Evolutionary conservation across 2,113 vertebrate species (phyloP).

Genomic region (Hoplias malabaricus): DNA sequence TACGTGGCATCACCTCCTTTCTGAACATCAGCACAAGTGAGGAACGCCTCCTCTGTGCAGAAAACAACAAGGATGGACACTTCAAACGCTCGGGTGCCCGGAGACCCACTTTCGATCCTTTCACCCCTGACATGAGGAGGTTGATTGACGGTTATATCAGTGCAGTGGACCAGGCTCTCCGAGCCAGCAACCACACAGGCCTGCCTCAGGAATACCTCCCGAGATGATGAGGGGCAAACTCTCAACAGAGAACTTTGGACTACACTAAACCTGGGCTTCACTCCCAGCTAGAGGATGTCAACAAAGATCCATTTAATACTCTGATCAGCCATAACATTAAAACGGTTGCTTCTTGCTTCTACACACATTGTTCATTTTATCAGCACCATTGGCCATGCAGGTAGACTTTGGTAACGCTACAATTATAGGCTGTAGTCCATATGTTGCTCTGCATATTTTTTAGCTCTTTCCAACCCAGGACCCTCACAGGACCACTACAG

Average conservation of each 20-base stretch:
- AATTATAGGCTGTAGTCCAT: too few species aligned
- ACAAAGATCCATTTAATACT: background rate
- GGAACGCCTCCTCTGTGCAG: slow-evolving; percentile 82
- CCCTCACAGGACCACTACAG: too few species aligned
- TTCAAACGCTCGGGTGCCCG: slow-evolving; percentile 77
- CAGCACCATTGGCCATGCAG: too few species aligned
- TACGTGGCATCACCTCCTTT: slow-evolving; percentile 79
- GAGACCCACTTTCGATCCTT: slow-evolving; percentile 77
- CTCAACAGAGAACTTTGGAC: background rate
- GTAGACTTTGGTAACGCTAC: too few species aligned
- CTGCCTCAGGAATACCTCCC: slow-evolving; percentile 83
- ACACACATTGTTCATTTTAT: too few species aligned
- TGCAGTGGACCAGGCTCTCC: slow-evolving; percentile 81
- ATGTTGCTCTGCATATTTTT: too few species aligned
- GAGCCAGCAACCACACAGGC: slow-evolving; percentile 76
- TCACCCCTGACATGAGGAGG: slow-evolving; percentile 82
- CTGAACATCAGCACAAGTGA: slow-evolving; percentile 76
- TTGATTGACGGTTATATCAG: slow-evolving; percentile 81
- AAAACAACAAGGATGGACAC: slow-evolving; percentile 85
- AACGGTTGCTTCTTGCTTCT: too few species aligned
- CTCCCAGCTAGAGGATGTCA: background rate
- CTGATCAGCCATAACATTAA: too few species aligned
- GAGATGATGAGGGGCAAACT: slow-evolving; percentile 79
- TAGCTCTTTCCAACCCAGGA: too few species aligned
- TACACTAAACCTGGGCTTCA: background rate